Conservation (phyloP, 2,113 vertebrate genomes). For the Pelecanoides urinatrix region DNA sequence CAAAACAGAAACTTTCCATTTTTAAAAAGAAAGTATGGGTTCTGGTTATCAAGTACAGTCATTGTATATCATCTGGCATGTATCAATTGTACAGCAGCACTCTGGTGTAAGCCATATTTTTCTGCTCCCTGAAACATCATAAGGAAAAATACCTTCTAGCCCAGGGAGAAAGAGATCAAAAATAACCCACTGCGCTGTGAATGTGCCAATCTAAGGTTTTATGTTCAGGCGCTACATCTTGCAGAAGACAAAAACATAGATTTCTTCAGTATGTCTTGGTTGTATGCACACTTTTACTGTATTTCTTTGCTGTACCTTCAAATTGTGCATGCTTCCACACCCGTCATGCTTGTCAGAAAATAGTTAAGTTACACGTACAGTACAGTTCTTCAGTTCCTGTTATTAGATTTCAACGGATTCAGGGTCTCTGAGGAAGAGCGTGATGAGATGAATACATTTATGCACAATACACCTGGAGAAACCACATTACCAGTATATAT, state of each 20-base stretch:
- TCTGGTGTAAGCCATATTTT: neutral
- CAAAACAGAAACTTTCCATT: neutral
- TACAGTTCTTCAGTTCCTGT: neutral
- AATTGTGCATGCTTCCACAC: neutral
- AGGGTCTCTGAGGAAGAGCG: neutral
- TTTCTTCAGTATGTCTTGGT: neutral
- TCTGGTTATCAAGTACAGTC: neutral
- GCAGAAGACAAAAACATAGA: neutral
- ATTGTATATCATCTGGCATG: neutral
- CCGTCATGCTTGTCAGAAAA: neutral
- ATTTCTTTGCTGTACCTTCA: neutral
- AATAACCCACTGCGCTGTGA: neutral
- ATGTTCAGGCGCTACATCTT: neutral
- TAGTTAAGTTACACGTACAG: rapidly evolving
- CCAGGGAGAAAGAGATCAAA: neutral
- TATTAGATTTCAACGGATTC: neutral
- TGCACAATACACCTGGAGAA: neutral
- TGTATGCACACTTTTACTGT: neutral
- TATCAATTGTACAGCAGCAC: neutral
- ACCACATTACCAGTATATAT: neutral
- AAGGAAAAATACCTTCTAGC: neutral
- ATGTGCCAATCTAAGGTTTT: neutral
- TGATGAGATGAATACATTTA: neutral
- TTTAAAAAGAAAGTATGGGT: neutral
- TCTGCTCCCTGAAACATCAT: neutral